A percentile compares a stretch with the other conserved stretches of the same genome.
Conservation (phyloP, 2,113 vertebrate species). For the Naja naja region DNA sequence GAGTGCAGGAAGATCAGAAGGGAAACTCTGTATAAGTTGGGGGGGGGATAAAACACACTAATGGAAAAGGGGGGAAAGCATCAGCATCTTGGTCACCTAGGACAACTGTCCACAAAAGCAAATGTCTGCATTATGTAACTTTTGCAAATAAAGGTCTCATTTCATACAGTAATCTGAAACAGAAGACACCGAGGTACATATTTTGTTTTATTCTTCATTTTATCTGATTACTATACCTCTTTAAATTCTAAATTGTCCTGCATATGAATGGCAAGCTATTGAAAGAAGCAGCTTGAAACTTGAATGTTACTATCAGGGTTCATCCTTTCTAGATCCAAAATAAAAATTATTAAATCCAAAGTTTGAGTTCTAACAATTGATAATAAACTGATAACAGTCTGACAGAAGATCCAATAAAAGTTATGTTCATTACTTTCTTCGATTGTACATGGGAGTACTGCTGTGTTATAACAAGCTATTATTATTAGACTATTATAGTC, state of each 20-base stretch:
- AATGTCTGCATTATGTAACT: neutral
- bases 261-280: neutral
- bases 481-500: neutral
- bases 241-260: neutral
- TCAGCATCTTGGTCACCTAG: neutral
- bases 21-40: fast-evolving
- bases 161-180: neutral
- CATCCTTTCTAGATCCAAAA: neutral
- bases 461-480: too few relatives aligned
- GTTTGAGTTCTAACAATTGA: neutral
- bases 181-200: neutral
- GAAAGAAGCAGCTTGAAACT: neutral
- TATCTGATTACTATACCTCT: neutral
- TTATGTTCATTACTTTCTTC: neutral
- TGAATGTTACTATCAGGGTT: neutral
- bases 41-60: neutral
- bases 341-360: neutral
- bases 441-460: neutral
- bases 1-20: neutral
- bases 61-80: neutral
- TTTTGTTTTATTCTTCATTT: neutral
- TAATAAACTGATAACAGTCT: neutral
- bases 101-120: neutral
- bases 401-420: neutral
- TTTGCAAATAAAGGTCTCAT: neutral